Base-by-base conservation (phyloP, 1,140 invertebrate genomes). In the Oncopodura yosiiana region DNA sequence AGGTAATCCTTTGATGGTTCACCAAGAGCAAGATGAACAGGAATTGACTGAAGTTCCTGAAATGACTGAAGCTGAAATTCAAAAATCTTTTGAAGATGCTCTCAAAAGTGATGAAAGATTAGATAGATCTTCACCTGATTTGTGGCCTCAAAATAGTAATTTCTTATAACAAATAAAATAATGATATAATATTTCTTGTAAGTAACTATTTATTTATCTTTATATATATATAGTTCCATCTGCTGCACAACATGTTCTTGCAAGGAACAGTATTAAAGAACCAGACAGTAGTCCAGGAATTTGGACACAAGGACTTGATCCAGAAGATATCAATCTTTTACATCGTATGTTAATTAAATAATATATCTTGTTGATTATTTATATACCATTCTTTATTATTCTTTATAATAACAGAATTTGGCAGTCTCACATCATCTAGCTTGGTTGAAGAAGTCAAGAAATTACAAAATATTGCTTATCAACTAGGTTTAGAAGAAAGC, bases 71-170 rank as follows among this genome's bases (percentile, higher is more conserved):
- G n/a, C n/a, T n/a, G n/a, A n/a, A n/a, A n/a, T n/a, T n/a, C n/a
- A n/a, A n/a, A n/a, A n/a, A n/a, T n/a, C n/a, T n/a, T n/a, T 46
- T 19, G 62, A 64, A 39, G 58, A 60, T 49, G 38, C 60, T 38
- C 49, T 67, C 26, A 56, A 73, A 26, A 91, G 87, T 64, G 74
- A 84, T 67, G 91, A 94, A 74, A 91, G 86, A 67, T 72, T 95
- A 56, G 88, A 93, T 71, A 75, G 90, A 66, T 79, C 86, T 9
- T 94, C 90, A 2, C 91, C 90, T 14, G 87, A 94, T 66, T 69
- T 94, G 65, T 95, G 90, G 90, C 90, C 91, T 38, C 88, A 93
- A 73, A 84, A 87, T 76, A 87, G 88, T 92, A 78, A 81, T 78
- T 74, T 53, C n/a, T n/a, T 0, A 23, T n/a, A n/a, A n/a, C n/a